Evolutionary conservation across 2,113 vertebrate genomes (phyloP).

Genomic region (Lycaon pictus): DNA sequence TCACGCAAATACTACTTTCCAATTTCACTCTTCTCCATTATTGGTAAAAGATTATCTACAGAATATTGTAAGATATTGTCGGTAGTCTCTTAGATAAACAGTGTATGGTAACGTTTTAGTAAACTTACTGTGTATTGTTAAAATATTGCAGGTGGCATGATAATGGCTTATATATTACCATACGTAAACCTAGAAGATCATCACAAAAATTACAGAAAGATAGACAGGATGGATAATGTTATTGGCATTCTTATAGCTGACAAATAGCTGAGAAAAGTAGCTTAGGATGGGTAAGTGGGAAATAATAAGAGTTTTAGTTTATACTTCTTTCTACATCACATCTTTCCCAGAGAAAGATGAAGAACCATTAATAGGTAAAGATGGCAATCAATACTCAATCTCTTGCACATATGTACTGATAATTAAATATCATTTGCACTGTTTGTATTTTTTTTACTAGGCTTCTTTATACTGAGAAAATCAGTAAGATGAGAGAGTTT

Average conservation of each 20-base stretch:
- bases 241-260: neutral
- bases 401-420: neutral
- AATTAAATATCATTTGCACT: neutral
- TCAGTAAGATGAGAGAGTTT: neutral
- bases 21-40: neutral
- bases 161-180: neutral
- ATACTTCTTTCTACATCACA: neutral
- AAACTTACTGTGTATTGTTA: neutral
- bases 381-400: neutral
- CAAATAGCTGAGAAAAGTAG: neutral
- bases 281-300: neutral
- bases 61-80: neutral
- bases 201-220: neutral
- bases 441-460: neutral
- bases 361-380: neutral
- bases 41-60: neutral
- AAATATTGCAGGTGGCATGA: neutral
- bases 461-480: slow-evolving; percentile 10
- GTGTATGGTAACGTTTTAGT: neutral
- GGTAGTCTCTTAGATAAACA: neutral
- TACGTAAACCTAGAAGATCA: neutral
- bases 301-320: neutral
- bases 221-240: neutral
- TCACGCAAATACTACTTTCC: neutral
- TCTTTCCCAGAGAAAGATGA: neutral